Evolutionary conservation across 2,113 vertebrate genomes (phyloP).

Genomic region (Butastur rufipennis): DNA sequence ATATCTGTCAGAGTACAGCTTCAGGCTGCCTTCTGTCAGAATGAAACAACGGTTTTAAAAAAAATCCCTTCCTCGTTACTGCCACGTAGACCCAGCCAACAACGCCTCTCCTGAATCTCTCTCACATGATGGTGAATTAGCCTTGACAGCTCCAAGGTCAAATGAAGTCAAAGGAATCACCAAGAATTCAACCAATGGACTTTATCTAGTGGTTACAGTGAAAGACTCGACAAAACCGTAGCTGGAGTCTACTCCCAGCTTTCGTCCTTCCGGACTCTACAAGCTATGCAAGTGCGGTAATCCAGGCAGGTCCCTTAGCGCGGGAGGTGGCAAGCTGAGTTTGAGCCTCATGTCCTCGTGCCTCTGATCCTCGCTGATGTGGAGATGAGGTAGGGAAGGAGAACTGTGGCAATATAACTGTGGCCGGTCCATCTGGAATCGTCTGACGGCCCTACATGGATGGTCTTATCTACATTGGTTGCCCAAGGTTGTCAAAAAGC

Average conservation of each 20-base stretch:
- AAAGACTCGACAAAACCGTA: neutral
- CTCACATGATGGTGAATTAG: neutral
- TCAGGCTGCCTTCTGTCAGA: neutral
- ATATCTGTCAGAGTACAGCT: neutral
- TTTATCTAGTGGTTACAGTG: neutral
- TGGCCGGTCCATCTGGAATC: neutral
- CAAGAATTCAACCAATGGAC: neutral
- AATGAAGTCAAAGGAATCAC: neutral
- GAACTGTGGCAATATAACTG: neutral
- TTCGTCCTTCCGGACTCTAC: neutral
- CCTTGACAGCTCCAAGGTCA: neutral
- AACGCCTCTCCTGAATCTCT: neutral
- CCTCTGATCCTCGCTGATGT: neutral
- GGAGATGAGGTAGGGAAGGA: neutral
- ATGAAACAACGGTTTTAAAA: neutral
- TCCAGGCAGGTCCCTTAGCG: neutral
- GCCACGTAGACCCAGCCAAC: accelerated
- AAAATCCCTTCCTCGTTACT: neutral
- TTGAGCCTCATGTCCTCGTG: neutral
- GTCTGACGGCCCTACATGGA: accelerated
- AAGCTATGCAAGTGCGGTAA: accelerated
- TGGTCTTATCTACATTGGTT: neutral
- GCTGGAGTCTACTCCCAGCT: neutral
- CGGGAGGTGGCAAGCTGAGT: neutral
- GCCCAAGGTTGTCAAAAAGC: neutral